A percentile compares a stretch with the other conserved stretches of the same genome.
These are phyloP conservation scores for Agonopterix heracliana DNA, from an alignment of 2,888 invertebrate genomes.

Conservation along the genomic window DNA sequence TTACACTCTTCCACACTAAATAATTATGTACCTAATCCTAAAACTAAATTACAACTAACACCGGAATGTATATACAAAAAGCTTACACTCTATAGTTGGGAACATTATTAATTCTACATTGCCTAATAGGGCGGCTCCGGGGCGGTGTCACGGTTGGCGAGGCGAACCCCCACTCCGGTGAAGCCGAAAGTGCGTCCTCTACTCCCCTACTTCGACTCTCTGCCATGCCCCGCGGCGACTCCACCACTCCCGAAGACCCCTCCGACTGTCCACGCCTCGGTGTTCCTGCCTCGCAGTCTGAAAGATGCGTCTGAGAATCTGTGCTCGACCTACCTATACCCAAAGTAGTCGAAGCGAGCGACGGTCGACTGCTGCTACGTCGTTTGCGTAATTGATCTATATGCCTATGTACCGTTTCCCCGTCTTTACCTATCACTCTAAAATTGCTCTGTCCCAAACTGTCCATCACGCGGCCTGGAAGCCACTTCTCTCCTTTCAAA, in stretches of 20 bases:
- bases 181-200: background rate
- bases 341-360: background rate
- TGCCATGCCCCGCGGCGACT: background rate
- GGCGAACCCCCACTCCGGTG: background rate
- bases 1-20: background rate
- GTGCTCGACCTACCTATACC: background rate
- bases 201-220: background rate
- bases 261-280: background rate
- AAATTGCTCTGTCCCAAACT: slow-evolving; percentile 1
- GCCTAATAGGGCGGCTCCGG: background rate
- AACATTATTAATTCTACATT: background rate
- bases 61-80: background rate
- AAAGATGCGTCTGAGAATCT: background rate
- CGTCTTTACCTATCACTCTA: slow-evolving; percentile 1
- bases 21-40: background rate
- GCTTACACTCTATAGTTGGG: background rate
- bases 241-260: background rate
- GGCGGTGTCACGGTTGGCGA: background rate
- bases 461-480: slow-evolving; percentile 3
- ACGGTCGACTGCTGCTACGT: background rate
- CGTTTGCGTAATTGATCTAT: slow-evolving; percentile 5
- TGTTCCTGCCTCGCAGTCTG: background rate
- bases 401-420: slow-evolving; percentile 5
- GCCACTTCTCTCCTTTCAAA: slow-evolving; percentile 8
- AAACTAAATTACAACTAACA: background rate